Evolutionary conservation across 1,140 invertebrate species (phyloP).

Genomic region (Sinella curviseta): DNA sequence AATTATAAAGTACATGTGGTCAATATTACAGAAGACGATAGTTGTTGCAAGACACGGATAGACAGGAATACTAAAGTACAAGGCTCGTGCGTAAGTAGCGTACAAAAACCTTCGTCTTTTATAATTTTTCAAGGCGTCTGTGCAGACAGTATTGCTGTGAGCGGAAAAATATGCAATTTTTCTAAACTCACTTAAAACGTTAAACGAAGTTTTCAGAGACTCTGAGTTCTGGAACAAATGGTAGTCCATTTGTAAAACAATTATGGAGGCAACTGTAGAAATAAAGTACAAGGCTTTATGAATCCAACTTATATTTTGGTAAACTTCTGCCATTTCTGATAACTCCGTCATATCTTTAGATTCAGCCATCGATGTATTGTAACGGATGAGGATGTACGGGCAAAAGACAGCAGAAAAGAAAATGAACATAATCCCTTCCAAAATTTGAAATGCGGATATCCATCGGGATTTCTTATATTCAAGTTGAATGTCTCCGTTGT

Average conservation of each 20-base stretch:
- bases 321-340: too few species aligned
- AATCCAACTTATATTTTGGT: too few species aligned
- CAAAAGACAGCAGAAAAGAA: not conserved
- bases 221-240: not conserved
- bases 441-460: not conserved
- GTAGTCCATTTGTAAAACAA: not conserved
- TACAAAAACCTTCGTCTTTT: not conserved
- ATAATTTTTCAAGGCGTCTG: not conserved
- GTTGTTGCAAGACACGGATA: not conserved
- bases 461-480: not conserved
- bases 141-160: not conserved
- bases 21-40: not conserved
- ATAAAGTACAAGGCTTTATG: not conserved
- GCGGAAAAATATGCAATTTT: not conserved
- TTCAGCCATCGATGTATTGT: not conserved
- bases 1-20: not conserved
- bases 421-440: not conserved
- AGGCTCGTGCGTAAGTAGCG: not conserved
- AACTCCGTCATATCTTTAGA: not conserved
- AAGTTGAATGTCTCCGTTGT: not conserved
- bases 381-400: not conserved
- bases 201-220: not conserved
- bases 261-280: not conserved
- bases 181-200: not conserved
- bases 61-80: not conserved